Conservation (phyloP, 2,797 vertebrate species). For the Sciurus vulgaris region DNA sequence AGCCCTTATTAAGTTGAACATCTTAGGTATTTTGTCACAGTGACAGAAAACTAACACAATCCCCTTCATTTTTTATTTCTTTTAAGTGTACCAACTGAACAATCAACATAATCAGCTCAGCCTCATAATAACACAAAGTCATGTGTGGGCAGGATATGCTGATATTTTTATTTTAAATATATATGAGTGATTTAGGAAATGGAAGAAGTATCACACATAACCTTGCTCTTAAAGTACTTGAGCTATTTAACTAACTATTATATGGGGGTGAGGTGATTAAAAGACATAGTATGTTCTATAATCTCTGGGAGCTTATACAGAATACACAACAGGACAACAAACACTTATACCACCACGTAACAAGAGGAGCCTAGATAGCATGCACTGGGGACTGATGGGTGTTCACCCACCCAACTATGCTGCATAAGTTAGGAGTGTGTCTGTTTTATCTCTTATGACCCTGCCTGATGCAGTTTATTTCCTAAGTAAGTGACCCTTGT, state of each 20-base stretch:
- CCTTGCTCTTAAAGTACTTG: not conserved
- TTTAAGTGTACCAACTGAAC: not conserved
- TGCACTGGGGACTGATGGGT: rapidly evolving
- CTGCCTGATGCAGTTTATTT: not conserved
- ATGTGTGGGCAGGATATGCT: not conserved
- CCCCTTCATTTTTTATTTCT: not conserved
- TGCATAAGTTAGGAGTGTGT: not conserved
- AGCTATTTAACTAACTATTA: not conserved
- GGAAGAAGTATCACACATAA: not conserved
- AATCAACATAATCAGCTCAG: not conserved
- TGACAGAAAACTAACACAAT: not conserved
- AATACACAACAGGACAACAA: not conserved
- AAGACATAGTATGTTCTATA: not conserved
- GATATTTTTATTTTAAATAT: not conserved
- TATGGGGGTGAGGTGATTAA: not conserved
- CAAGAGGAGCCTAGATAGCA: rapidly evolving
- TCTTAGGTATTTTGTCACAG: not conserved
- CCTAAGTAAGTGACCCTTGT: not conserved
- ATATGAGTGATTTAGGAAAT: not conserved
- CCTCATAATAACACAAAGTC: not conserved
- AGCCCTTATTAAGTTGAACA: not conserved
- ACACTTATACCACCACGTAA: too few relatives aligned
- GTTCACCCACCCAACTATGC: not conserved
- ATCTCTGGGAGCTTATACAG: not conserved
- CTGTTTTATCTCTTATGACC: not conserved